Evolutionary conservation across 2,888 invertebrate species (phyloP), one percentile per base, ranked within the genome.

Genomic region (Nomada lathburiana): DNA sequence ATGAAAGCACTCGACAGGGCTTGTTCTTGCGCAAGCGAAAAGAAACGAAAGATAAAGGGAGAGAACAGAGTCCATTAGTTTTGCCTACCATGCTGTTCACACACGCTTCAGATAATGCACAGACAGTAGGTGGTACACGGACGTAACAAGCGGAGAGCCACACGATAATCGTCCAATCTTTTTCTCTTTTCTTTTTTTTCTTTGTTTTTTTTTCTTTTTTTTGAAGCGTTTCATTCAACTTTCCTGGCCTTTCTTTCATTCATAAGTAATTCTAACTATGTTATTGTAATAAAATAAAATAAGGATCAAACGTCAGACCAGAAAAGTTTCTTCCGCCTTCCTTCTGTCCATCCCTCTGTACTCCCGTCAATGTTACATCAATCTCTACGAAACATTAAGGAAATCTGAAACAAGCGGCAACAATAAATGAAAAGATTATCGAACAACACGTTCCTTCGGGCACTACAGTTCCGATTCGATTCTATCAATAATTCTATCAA

Each of bases 21-120:
- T 65, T 80, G 64, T 72, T 78, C 50, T 87, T 87, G 81, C 81
- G 62, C 47, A 87, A 86, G 87, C 88, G 78, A 79, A 68, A 79
- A 71, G n/a, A 80, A 70, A 36, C 0, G 36, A 36, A 36, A 36
- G 36, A 36, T 69, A 75, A 80, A 77, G 72, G 64, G 68, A 64
- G 59, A 82, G 64, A 72, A 85, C 65, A 79, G 77, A 86, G 64
- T 81, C 73, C 52, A 64, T 84, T 84, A 80, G 71, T 76, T 87
- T 87, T 84, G 84, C 74, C 90, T 91, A 89, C 87, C 91, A 90
- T 91, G 91, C 91, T 87, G 82, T 86, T 86, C 80, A 47, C 57
- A 88, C 78, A 80, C 82, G 71, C 83, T 80, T 84, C 83, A 57
- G 74, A 88, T 76, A 82, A 87, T 86, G 86, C 88, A 86, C 36